Percentiles rank a stretch among this genome's conserved stretches.
Evolutionary conservation across 1,140 invertebrate species (phyloP).

Genomic region (Phymastichus coffea): DNA sequence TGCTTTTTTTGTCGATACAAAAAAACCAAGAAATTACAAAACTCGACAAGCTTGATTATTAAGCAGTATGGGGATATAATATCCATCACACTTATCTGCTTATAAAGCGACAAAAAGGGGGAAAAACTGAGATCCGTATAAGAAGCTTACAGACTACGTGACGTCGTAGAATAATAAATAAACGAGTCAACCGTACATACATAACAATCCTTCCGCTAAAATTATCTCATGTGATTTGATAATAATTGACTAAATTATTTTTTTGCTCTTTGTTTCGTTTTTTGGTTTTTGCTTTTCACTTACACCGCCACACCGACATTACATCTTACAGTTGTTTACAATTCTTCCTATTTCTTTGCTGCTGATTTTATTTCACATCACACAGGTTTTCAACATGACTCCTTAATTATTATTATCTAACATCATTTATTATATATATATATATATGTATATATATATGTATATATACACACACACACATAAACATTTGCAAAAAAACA

Average conservation of each 20-base stretch:
- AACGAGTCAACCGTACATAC: neutral
- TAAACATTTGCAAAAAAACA: too few species aligned
- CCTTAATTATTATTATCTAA: conserved; percentile 25
- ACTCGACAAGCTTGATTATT: neutral
- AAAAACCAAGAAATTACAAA: too few species aligned
- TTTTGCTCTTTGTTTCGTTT: neutral
- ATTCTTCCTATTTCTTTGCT: too few species aligned
- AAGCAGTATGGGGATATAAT: neutral
- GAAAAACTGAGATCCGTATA: neutral
- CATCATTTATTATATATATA: conserved; percentile 24
- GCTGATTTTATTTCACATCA: conserved; percentile 1
- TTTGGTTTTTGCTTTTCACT: neutral
- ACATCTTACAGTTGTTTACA: too few species aligned
- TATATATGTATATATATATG: too few species aligned
- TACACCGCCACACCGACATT: neutral
- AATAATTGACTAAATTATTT: conserved; percentile 28
- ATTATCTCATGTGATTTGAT: conserved; percentile 6
- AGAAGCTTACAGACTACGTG: neutral
- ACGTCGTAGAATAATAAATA: neutral
- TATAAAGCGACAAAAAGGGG: neutral
- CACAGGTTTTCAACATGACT: conserved; percentile 11
- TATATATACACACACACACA: too few species aligned
- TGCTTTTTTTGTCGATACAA: neutral
- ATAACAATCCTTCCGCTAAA: conserved; percentile 6
- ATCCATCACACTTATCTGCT: neutral